These are phyloP conservation scores for Lates japonicus DNA, from an alignment of 2,797 vertebrate genomes.

Conservation along the genomic window DNA sequence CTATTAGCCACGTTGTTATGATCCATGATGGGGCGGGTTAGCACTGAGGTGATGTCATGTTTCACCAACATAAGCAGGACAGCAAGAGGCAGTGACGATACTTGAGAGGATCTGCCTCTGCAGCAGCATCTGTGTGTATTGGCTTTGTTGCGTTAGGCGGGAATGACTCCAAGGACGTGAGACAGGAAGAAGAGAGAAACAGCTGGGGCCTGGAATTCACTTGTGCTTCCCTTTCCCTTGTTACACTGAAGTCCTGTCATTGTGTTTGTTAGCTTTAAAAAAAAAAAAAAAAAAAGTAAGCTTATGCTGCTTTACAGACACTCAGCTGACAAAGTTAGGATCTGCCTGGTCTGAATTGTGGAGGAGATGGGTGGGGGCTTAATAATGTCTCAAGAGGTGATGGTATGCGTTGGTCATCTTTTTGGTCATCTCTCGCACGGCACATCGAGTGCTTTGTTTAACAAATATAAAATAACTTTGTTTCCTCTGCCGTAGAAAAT, in stretches of 20 bases:
- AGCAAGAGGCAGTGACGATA: too few relatives aligned
- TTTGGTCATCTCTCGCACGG: slow-evolving; percentile 62
- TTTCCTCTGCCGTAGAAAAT: slow-evolving; percentile 54
- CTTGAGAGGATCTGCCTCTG: slow-evolving; percentile 28
- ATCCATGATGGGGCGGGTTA: too few relatives aligned
- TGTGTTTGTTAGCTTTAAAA: slow-evolving; percentile 65
- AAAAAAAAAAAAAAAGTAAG: too few relatives aligned
- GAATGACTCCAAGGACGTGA: slow-evolving; percentile 68
- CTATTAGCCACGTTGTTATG: slow-evolving; percentile 22
- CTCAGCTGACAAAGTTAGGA: slow-evolving; percentile 29
- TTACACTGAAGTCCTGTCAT: slow-evolving; percentile 71
- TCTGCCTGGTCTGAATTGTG: slow-evolving; percentile 27
- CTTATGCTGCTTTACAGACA: slow-evolving; percentile 20
- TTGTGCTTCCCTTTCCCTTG: slow-evolving; percentile 56
- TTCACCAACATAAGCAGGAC: slow-evolving; percentile 20
- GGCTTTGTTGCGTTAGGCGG: slow-evolving; percentile 58
- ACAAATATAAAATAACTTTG: slow-evolving; percentile 54
- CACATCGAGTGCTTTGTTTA: slow-evolving; percentile 54
- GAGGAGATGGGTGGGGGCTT: slow-evolving; percentile 25
- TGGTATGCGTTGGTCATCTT: slow-evolving; percentile 73
- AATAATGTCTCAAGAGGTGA: slow-evolving; percentile 61
- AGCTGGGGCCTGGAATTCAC: slow-evolving; percentile 48
- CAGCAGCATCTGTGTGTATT: slow-evolving; percentile 55
- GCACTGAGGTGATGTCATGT: slow-evolving; percentile 39
- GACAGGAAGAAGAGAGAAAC: slow-evolving; percentile 58